These are phyloP conservation scores for Podotricha telesiphe DNA, from an alignment of 2,888 invertebrate species.

Conservation along the genomic window DNA sequence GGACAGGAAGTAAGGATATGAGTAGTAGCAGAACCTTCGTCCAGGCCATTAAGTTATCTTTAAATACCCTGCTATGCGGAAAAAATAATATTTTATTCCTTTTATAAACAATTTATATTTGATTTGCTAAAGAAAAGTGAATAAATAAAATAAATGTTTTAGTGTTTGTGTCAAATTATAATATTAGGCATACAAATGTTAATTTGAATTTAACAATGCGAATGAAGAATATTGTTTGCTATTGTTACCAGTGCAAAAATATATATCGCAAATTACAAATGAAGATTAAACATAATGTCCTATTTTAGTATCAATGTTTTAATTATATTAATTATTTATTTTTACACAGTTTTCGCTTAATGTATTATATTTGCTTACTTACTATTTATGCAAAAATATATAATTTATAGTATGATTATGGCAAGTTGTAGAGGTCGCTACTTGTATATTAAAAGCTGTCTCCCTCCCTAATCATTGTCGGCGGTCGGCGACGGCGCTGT, in stretches of 20 bases:
- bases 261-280: background rate
- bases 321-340: background rate
- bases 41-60: too few relatives aligned
- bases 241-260: background rate
- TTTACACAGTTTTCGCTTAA: too few relatives aligned
- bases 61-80: too few relatives aligned
- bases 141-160: too few relatives aligned
- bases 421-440: background rate
- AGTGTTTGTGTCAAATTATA: background rate
- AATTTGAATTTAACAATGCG: background rate
- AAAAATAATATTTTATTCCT: too few relatives aligned
- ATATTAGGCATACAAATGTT: background rate
- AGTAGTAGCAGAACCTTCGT: too few relatives aligned
- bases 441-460: background rate
- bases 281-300: background rate
- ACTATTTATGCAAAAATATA: background rate
- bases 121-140: too few relatives aligned
- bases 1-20: too few relatives aligned
- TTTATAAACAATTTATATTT: too few relatives aligned
- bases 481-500: conserved; percentile 11
- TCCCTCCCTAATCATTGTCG: background rate
- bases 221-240: too few relatives aligned
- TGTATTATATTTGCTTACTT: too few relatives aligned
- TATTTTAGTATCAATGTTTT: background rate
- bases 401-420: background rate